Evolutionary conservation across 1,140 invertebrate species (phyloP).

Genomic region (Leptinotarsa texana): DNA sequence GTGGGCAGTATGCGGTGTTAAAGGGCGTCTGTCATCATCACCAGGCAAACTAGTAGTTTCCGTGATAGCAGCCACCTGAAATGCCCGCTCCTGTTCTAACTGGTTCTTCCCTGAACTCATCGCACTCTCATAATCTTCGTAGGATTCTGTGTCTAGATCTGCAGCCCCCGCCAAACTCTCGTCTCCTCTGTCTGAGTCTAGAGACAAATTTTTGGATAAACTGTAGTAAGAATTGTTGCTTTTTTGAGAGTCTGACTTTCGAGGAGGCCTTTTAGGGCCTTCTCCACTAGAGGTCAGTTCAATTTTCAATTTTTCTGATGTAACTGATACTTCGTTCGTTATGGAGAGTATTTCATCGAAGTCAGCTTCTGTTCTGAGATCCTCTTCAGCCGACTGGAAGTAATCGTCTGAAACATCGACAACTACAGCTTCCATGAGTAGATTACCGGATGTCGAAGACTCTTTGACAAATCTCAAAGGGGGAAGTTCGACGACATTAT

Average conservation of each 20-base stretch:
- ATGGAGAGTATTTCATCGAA: conserved; percentile 81
- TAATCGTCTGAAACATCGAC: conserved; percentile 88
- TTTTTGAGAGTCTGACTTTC: conserved; percentile 61
- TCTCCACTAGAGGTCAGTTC: conserved; percentile 50
- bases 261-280: conserved; percentile 54
- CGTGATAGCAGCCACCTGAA: conserved; percentile 51
- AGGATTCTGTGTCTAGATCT: conserved; percentile 54
- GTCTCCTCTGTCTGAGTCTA: conserved; percentile 54
- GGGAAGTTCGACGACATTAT: conserved; percentile 85
- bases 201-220: conserved; percentile 51
- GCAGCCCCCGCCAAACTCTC: conserved; percentile 55
- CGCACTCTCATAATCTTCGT: conserved; percentile 64
- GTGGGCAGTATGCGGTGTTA: conserved; percentile 52
- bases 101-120: conserved; percentile 59
- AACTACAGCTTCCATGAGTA: conserved; percentile 87
- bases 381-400: conserved; percentile 74
- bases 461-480: conserved; percentile 86
- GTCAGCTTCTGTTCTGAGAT: conserved; percentile 81
- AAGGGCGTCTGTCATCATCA: conserved; percentile 43
- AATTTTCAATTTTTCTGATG: conserved; percentile 52
- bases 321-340: conserved; percentile 65
- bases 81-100: conserved; percentile 51
- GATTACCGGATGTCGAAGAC: conserved; percentile 81
- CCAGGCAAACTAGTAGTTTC: conserved; percentile 51
- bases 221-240: conserved; percentile 57